Conservation (phyloP, 2,113 vertebrate species). For the Heterotis niloticus region DNA sequence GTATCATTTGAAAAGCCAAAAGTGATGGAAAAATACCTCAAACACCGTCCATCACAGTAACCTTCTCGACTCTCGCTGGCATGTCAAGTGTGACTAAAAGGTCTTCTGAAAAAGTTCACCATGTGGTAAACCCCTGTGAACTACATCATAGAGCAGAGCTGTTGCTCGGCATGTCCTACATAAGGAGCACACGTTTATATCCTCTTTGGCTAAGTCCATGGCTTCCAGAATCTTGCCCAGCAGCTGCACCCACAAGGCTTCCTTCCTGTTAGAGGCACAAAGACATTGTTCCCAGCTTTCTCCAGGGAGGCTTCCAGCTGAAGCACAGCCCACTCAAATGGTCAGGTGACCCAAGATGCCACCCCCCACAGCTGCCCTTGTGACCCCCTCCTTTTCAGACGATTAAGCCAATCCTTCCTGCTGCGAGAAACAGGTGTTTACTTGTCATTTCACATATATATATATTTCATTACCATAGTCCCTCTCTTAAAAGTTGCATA, state of each 20-base stretch:
- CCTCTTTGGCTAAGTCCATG: slow-evolving; percentile 16
- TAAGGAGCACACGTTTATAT: not conserved
- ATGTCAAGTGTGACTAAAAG: no score
- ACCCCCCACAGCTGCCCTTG: not conserved
- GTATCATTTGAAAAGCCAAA: no score
- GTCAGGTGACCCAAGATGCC: not conserved
- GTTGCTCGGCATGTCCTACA: not conserved
- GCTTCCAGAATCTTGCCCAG: not conserved
- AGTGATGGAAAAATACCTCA: no score
- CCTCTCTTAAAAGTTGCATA: no score
- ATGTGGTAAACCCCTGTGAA: not conserved
- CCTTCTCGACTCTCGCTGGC: no score
- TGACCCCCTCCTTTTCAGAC: not conserved
- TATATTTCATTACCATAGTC: no score
- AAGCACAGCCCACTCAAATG: not conserved
- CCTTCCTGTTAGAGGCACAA: slow-evolving; percentile 27
- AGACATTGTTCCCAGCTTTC: not conserved
- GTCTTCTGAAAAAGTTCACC: no score
- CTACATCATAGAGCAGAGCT: no score
- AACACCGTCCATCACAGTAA: no score
- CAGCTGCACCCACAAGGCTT: slow-evolving; percentile 4
- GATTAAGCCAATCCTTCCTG: not conserved
- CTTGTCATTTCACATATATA: no score
- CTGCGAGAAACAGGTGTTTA: not conserved
- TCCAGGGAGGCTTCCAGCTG: not conserved